These are phyloP conservation scores for Paralichthys olivaceus DNA, from an alignment of 2,113 vertebrate genomes.

Conservation along the genomic window DNA sequence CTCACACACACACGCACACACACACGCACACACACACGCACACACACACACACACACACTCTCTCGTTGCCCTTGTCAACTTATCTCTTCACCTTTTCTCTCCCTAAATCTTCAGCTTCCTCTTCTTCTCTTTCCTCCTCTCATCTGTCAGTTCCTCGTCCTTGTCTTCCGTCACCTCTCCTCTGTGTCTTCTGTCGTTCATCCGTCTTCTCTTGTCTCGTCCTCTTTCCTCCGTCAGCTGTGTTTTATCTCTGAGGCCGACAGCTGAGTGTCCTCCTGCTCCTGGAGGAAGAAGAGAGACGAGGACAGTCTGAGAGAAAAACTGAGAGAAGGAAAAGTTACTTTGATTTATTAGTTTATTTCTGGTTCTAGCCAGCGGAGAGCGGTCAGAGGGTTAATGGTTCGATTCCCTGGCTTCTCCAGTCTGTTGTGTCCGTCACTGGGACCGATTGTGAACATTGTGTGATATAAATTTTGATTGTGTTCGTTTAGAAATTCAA, in stretches of 20 bases:
- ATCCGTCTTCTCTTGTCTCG: constrained; percentile 1
- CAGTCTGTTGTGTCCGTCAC: too few relatives aligned
- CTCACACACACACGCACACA: constrained; percentile 14
- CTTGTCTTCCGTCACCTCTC: not conserved
- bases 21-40: constrained; percentile 31
- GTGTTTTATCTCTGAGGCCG: not conserved
- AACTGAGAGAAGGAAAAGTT: not conserved
- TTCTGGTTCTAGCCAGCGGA: too few relatives aligned
- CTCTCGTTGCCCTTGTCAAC: constrained; percentile 6
- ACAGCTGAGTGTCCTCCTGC: constrained; percentile 11
- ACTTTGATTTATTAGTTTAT: too few relatives aligned
- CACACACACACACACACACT: not conserved
- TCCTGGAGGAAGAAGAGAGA: not conserved
- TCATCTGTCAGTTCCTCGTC: too few relatives aligned
- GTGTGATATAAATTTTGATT: too few relatives aligned
- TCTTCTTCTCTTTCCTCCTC: not conserved
- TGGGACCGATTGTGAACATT: too few relatives aligned
- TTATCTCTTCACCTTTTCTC: not conserved
- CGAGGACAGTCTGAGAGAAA: not conserved
- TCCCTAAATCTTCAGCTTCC: not conserved
- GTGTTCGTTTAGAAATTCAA: too few relatives aligned
- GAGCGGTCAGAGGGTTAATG: too few relatives aligned
- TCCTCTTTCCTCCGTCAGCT: not conserved
- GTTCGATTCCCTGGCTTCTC: too few relatives aligned
- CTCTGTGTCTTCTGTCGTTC: not conserved